Percentiles rank a stretch among this genome's conserved stretches.
phyloP scores from a whole-genome alignment of 2,113 vertebrate species.

The Oncorhynchus clarkii region DNA sequence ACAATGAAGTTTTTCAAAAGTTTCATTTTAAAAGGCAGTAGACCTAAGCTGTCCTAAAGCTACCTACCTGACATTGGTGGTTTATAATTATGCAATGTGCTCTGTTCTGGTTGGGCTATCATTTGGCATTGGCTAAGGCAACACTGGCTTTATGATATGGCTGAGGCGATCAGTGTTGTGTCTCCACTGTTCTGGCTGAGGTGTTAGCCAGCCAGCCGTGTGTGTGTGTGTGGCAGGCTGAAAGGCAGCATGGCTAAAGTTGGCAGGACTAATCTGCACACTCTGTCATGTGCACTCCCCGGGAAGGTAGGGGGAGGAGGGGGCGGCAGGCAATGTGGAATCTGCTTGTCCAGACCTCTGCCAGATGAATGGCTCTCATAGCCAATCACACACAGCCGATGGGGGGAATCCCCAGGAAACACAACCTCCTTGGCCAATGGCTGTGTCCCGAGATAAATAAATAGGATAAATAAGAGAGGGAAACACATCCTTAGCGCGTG shows the following conservation, averaged over 20 bases:
- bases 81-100: neutral
- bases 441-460: constrained; percentile 61
- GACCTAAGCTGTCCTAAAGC: neutral
- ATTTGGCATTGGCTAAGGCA: neutral
- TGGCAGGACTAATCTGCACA: constrained; percentile 44
- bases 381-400: constrained; percentile 52
- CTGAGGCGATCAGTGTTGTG: constrained; percentile 9
- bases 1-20: neutral
- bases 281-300: constrained; percentile 18
- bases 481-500: constrained; percentile 62
- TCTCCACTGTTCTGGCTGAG: neutral
- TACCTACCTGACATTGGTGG: neutral
- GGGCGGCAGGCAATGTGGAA: neutral
- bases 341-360: constrained; percentile 38
- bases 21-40: neutral
- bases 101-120: neutral
- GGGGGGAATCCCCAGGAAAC: constrained; percentile 63
- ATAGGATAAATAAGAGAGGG: constrained; percentile 60
- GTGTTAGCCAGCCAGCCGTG: neutral
- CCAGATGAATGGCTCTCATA: constrained; percentile 52
- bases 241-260: constrained; percentile 11
- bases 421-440: constrained; percentile 44
- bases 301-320: neutral
- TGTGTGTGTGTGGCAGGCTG: neutral
- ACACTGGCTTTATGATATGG: constrained; percentile 1